Base-by-base conservation (phyloP, 2,113 vertebrate species). In the Poeciliopsis retropinna region DNA sequence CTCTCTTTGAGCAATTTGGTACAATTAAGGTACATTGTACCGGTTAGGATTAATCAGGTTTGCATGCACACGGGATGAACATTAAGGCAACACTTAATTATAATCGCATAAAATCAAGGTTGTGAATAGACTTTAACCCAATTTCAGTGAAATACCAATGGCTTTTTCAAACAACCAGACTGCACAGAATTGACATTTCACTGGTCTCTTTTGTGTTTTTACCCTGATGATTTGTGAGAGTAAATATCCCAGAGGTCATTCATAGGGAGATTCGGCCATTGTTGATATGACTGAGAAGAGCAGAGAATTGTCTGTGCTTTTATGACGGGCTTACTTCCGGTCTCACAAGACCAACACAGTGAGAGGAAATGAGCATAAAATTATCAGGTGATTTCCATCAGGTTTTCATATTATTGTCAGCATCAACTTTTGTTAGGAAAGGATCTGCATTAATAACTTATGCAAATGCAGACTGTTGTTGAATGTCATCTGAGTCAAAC, bases 381-480 rank as follows among this genome's bases (percentile, higher is more conserved):
- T 80, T 63, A 85, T 88, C 61, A 76, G 54, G 61, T 77, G 2
- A 85, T 90, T 87, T 83, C 76, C 79, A 87, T 86, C 39, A 54
- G 70, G 54, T 68, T 86, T 89, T 67, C 6, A 80, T 89, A 79
- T 85, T 31, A 63, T 32, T 66, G 77, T 87, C 67, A 62, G 41
- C 78, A 79, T 82, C 63, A 74, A n/a, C 62, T 65, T 69, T 74
- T 81, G 39, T 78, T 61, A 61, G 80, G 34, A 85, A 86, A 57
- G 41, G 81, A 60, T 54, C 31, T 44, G 28, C 75, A 84, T 80
- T 84, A 85, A 83, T 89, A 73, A 79, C 81, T 92, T 86, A 93
- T 95, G 92, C 75, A 90, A 92, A 94, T 91, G 73, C 74, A 92
- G 92, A 92, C 90, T 90, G 77, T 92, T 92, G 67, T 69, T 79